phyloP scores from a whole-genome alignment of 2,113 vertebrate genomes.

The Pungitius pungitius region DNA sequence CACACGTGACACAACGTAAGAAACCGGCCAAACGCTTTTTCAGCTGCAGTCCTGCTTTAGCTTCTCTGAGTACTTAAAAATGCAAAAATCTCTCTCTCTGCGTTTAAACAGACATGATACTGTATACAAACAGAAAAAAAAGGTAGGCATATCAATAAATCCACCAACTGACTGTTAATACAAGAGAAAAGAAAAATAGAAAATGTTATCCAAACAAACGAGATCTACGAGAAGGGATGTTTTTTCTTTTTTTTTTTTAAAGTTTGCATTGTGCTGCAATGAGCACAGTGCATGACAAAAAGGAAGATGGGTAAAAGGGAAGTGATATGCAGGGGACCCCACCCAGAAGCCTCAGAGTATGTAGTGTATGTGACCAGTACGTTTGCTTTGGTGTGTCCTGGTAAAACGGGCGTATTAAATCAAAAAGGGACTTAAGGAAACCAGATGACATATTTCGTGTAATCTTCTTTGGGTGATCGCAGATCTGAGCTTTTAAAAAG shows the following conservation, averaged over 20 bases:
- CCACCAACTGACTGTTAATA: constrained; percentile 81
- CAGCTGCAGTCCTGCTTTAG: constrained; percentile 78
- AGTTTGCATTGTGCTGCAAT: constrained; percentile 86
- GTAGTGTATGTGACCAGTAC: not conserved
- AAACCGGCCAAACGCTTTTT: constrained; percentile 93
- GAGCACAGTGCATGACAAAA: constrained; percentile 85
- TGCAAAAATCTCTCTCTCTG: constrained; percentile 74
- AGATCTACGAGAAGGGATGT: constrained; percentile 87
- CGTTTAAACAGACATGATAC: constrained; percentile 73
- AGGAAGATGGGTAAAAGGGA: constrained; percentile 46
- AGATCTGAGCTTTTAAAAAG: not conserved
- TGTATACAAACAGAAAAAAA: constrained; percentile 79
- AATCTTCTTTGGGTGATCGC: not conserved
- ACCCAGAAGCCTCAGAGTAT: constrained; percentile 65
- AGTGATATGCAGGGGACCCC: constrained; percentile 79
- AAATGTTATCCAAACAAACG: constrained; percentile 82
- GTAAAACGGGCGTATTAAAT: not conserved
- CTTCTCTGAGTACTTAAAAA: constrained; percentile 74
- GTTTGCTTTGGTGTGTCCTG: constrained; percentile 6
- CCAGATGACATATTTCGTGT: not conserved
- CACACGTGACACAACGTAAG: constrained; percentile 99
- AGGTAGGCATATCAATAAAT: constrained; percentile 80
- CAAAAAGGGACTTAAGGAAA: not conserved
- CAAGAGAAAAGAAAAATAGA: constrained; percentile 68
- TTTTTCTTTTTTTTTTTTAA: constrained; percentile 68